A percentile compares a stretch with the other conserved stretches of the same genome.
phyloP scores from a whole-genome alignment of 2,888 invertebrate genomes.

The Aphodius granarius region DNA sequence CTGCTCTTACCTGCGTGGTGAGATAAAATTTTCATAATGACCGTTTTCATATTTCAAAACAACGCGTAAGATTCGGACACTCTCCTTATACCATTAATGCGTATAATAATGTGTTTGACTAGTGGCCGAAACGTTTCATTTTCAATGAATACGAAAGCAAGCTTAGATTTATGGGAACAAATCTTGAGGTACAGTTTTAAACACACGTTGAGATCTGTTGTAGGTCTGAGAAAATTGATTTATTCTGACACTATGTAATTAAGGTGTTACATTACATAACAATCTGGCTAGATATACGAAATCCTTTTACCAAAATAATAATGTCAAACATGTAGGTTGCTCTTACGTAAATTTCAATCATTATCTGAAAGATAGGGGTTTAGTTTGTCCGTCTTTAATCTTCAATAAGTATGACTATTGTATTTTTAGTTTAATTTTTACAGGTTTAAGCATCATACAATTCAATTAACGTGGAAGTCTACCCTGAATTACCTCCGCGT shows the following conservation, averaged over 20 bases:
- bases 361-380: neutral
- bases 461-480: too few relatives aligned
- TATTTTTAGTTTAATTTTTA: too few relatives aligned
- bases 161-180: neutral
- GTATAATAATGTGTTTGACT: conserved; percentile 21
- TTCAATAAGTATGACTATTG: too few relatives aligned
- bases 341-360: neutral
- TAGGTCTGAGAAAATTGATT: neutral
- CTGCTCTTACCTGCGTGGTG: conserved; percentile 14
- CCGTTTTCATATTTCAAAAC: conserved; percentile 29
- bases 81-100: conserved; percentile 13
- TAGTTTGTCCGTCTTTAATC: too few relatives aligned
- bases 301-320: neutral
- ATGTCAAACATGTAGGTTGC: neutral
- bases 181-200: neutral
- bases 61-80: conserved; percentile 22
- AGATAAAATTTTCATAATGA: conserved; percentile 28
- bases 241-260: neutral
- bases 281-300: neutral
- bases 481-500: too few relatives aligned
- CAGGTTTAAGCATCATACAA: too few relatives aligned
- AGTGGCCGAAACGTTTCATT: neutral
- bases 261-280: neutral
- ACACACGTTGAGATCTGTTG: neutral
- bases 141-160: neutral